phyloP scores from a whole-genome alignment of 2,797 vertebrate genomes.

The Melanotaenia parkinsoni region DNA sequence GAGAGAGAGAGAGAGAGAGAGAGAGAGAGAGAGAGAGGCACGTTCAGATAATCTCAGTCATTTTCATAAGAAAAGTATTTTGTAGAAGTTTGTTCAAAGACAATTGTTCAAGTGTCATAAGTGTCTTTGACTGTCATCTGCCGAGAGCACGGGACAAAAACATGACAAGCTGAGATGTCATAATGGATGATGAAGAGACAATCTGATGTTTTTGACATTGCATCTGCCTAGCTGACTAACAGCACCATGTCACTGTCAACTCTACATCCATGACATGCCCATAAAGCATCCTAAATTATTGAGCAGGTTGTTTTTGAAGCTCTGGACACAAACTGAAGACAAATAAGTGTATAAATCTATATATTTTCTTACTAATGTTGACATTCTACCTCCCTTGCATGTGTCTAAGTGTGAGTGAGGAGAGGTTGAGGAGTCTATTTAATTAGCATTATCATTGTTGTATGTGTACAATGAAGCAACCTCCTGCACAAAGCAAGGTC shows the following conservation, averaged over 20 bases:
- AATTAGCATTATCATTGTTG: neutral
- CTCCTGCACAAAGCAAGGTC: constrained; percentile 18
- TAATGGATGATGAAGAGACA: constrained; percentile 36
- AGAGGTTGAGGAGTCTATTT: too few relatives aligned
- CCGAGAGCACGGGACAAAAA: constrained; percentile 14
- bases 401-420: too few relatives aligned
- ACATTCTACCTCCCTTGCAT: neutral
- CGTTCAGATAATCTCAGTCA: constrained; percentile 4
- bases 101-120: constrained; percentile 21
- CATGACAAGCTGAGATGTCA: constrained; percentile 27
- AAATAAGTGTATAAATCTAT: neutral
- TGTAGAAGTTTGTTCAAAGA: constrained; percentile 2
- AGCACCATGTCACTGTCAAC: constrained; percentile 19
- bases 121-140: constrained; percentile 20
- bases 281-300: constrained; percentile 21
- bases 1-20: too few relatives aligned
- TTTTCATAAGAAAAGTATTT: constrained; percentile 9
- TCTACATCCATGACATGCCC: constrained; percentile 8
- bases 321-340: neutral
- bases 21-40: neutral
- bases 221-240: constrained; percentile 37
- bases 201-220: constrained; percentile 40
- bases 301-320: constrained; percentile 7
- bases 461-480: neutral
- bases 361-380: too few relatives aligned